A percentile compares a stretch with the other conserved stretches of the same genome.
Evolutionary conservation across 2,113 vertebrate species (phyloP).

Genomic region (Microcebus lehilahytsara): DNA sequence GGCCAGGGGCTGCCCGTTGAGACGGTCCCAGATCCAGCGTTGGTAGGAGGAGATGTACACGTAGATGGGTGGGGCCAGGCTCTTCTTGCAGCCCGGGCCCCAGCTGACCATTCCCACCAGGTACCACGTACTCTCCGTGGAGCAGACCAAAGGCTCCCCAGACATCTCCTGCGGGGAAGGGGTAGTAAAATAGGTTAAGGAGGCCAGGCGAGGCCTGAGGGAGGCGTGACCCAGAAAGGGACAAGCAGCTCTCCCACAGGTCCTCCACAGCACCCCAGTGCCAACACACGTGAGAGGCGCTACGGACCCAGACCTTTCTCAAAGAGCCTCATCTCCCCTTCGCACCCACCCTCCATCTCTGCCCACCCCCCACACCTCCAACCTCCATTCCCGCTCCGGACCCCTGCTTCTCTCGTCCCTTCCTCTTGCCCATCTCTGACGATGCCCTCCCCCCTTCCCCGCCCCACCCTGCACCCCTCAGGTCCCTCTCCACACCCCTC

Average conservation of each 20-base stretch:
- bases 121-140: background rate
- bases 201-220: background rate
- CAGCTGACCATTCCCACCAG: conserved; percentile 64
- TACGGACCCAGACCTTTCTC: background rate
- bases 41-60: background rate
- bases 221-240: background rate
- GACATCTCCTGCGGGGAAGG: conserved; percentile 25
- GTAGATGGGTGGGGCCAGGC: conserved; percentile 13
- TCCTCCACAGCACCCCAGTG: background rate
- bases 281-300: background rate
- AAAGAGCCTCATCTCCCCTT: background rate
- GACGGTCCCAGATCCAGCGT: background rate
- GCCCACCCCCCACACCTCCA: background rate
- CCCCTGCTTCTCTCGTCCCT: background rate
- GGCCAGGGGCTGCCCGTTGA: background rate
- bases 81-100: conserved; percentile 39
- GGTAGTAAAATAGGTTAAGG: background rate
- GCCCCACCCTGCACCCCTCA: background rate
- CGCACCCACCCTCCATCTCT: background rate
- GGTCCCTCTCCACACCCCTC: background rate
- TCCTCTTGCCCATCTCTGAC: background rate
- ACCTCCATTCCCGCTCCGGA: background rate
- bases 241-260: background rate
- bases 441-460: background rate
- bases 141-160: conserved; percentile 60